Evolutionary conservation across 2,888 invertebrate genomes (phyloP).

Genomic region (Ceramica pisi): DNA sequence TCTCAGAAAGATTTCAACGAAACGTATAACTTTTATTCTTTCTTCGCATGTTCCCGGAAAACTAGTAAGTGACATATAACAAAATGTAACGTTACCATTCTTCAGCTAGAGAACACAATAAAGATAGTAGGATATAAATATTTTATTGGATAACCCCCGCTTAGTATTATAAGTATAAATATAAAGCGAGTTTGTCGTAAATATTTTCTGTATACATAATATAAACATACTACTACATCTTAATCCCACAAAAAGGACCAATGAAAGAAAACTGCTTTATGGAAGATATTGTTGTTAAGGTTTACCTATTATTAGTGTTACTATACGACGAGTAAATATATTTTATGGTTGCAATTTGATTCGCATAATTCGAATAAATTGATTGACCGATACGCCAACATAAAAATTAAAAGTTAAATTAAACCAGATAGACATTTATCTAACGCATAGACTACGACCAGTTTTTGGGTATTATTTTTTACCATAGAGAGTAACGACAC

Average conservation of each 20-base stretch:
- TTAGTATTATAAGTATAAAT: conserved; percentile 50
- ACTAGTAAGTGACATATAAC: conserved; percentile 31
- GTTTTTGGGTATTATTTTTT: conserved; percentile 37
- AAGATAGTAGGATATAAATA: conserved; percentile 58
- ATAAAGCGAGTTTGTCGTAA: conserved; percentile 42
- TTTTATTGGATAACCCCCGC: conserved; percentile 59
- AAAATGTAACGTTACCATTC: conserved; percentile 49
- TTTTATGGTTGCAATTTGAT: not conserved
- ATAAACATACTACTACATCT: conserved; percentile 43
- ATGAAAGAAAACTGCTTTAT: conserved; percentile 32
- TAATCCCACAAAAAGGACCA: conserved; percentile 51
- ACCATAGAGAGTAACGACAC: conserved; percentile 31
- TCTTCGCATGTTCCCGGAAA: conserved; percentile 8
- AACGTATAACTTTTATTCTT: conserved; percentile 14
- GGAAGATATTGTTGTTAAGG: conserved; percentile 30
- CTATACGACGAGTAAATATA: not conserved
- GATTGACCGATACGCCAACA: not conserved
- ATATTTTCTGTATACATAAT: conserved; percentile 50
- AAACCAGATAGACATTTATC: not conserved
- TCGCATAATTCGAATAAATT: not conserved
- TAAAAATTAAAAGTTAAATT: conserved; percentile 18
- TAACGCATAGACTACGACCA: not conserved
- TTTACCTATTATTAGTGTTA: conserved; percentile 1
- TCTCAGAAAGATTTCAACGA: conserved; percentile 2
- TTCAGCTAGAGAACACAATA: conserved; percentile 53